Percentiles rank a stretch among this genome's conserved stretches.
phyloP scores from a whole-genome alignment of 2,797 vertebrate genomes.

The Microcaecilia unicolor region DNA sequence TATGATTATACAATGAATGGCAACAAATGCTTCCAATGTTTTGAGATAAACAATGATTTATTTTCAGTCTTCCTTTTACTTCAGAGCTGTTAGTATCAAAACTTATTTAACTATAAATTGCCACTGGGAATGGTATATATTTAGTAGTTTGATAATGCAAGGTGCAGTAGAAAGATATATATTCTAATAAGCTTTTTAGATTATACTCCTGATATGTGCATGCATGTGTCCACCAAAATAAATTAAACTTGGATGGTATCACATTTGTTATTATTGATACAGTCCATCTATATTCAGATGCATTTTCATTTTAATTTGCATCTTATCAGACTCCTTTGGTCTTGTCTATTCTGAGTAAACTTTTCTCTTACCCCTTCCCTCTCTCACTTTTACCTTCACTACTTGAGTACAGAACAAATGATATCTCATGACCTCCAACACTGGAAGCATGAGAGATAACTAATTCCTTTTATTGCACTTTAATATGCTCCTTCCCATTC shows the following conservation, averaged over 20 bases:
- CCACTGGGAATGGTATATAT: conserved; percentile 14
- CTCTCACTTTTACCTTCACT: neutral
- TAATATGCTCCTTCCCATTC: neutral
- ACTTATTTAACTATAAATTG: conserved; percentile 18
- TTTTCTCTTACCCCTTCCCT: too few species aligned
- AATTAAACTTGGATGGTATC: conserved; percentile 9
- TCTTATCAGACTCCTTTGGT: conserved; percentile 12
- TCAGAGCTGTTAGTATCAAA: conserved; percentile 17
- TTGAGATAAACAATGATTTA: conserved; percentile 1
- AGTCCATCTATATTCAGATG: conserved; percentile 13
- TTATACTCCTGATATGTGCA: conserved; percentile 14
- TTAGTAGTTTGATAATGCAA: conserved; percentile 27
- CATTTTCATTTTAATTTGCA: conserved; percentile 25
- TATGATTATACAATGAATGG: neutral
- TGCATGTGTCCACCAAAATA: conserved; percentile 17
- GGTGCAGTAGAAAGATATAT: conserved; percentile 25
- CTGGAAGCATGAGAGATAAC: neutral
- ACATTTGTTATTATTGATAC: conserved; percentile 22
- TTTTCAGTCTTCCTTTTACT: conserved; percentile 3
- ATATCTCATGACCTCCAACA: neutral
- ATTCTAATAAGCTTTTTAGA: conserved; percentile 30
- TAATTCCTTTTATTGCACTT: neutral
- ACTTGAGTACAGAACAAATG: neutral
- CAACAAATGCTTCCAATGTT: conserved; percentile 2
- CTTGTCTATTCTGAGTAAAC: too few species aligned